phyloP scores from a whole-genome alignment of 2,888 invertebrate species.

The Chalcosyrphus nemorum region DNA sequence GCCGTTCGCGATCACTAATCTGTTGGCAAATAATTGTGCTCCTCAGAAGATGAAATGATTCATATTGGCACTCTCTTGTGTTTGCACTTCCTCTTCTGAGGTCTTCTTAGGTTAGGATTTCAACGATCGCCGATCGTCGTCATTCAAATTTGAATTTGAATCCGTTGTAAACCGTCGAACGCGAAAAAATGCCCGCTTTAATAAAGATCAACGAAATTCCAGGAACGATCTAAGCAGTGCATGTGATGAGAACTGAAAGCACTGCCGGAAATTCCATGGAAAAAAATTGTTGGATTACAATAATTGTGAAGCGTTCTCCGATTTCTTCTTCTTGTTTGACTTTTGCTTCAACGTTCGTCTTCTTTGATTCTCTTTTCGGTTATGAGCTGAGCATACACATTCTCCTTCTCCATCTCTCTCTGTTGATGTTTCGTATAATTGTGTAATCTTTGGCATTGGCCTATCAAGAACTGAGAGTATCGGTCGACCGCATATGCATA shows the following conservation, averaged over 20 bases:
- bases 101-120: no score
- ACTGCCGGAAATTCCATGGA: constrained; percentile 62
- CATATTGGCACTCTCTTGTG: no score
- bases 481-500: neutral
- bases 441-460: constrained; percentile 69
- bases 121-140: no score
- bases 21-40: no score
- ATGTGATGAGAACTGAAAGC: constrained; percentile 52
- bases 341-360: neutral
- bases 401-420: constrained; percentile 33
- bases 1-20: no score
- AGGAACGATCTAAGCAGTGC: constrained; percentile 54
- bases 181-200: constrained; percentile 20
- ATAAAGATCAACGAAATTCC: constrained; percentile 56
- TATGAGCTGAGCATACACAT: no score
- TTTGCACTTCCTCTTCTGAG: no score
- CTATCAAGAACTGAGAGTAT: constrained; percentile 40
- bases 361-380: constrained; percentile 4
- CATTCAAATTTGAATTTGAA: constrained; percentile 30
- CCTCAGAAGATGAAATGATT: no score
- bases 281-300: constrained; percentile 17
- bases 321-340: constrained; percentile 8
- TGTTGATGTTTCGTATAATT: constrained; percentile 62
- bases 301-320: neutral
- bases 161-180: constrained; percentile 37